Percentiles rank a stretch among this genome's conserved stretches.
phyloP scores from a whole-genome alignment of 2,797 vertebrate species.

The Eulemur albifrons region DNA sequence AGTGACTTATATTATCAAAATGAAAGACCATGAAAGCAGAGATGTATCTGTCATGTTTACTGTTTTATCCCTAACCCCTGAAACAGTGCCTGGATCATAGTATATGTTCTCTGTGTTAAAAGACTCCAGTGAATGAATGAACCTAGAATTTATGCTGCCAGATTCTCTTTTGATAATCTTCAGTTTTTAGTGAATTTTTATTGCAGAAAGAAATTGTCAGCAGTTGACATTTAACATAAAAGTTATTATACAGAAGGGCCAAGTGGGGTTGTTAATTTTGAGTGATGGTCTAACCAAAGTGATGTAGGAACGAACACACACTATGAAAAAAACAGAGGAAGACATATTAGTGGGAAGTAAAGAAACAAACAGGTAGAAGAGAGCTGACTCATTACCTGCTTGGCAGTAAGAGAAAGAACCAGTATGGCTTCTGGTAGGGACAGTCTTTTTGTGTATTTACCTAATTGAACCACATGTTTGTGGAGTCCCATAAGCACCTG shows the following conservation, averaged over 20 bases:
- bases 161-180: neutral
- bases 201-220: neutral
- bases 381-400: neutral
- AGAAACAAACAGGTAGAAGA: neutral
- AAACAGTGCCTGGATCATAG: neutral
- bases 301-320: neutral
- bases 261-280: neutral
- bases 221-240: neutral
- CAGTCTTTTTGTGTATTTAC: neutral
- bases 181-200: neutral
- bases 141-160: neutral
- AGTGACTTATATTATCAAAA: neutral
- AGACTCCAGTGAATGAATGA: neutral
- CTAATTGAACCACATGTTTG: no score
- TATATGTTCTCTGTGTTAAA: neutral
- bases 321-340: neutral
- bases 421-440: fast-evolving
- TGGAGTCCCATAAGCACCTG: neutral
- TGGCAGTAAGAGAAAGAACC: neutral
- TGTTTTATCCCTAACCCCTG: neutral
- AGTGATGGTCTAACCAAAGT: neutral
- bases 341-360: neutral
- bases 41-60: neutral
- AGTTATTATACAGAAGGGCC: neutral
- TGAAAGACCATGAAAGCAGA: neutral